Evolutionary conservation across 2,888 invertebrate species (phyloP).

Genomic region (Abscondita cerata): DNA sequence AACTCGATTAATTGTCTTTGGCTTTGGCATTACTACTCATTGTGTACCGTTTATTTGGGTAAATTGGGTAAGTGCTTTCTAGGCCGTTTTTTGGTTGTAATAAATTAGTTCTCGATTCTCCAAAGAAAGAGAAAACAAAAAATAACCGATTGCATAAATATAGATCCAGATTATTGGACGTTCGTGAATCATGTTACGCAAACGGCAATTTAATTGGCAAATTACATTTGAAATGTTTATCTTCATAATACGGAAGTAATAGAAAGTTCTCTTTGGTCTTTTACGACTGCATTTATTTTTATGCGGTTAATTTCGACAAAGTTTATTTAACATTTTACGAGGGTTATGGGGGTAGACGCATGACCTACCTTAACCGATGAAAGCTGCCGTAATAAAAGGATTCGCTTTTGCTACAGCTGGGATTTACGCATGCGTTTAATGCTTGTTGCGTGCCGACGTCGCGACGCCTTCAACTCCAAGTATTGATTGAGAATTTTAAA

Average conservation of each 20-base stretch:
- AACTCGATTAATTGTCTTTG: too few relatives aligned
- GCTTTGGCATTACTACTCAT: too few relatives aligned
- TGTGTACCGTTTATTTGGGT: too few relatives aligned
- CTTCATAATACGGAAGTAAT: constrained; percentile 14
- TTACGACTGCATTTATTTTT: constrained; percentile 35
- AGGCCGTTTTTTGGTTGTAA: too few relatives aligned
- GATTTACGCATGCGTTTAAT: constrained; percentile 43
- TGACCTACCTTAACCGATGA: constrained; percentile 45
- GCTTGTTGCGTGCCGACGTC: constrained; percentile 55
- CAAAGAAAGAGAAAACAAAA: too few relatives aligned
- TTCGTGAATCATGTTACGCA: constrained; percentile 8
- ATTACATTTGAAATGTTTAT: constrained; percentile 13
- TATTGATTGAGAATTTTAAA: constrained; percentile 49
- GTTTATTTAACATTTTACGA: constrained; percentile 36
- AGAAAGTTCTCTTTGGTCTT: constrained; percentile 15
- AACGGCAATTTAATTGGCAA: constrained; percentile 8
- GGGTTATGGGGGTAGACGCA: constrained; percentile 31
- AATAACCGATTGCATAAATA: too few relatives aligned
- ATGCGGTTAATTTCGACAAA: constrained; percentile 33
- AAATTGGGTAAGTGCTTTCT: too few relatives aligned
- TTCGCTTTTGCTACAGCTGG: constrained; percentile 48
- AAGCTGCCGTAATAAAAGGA: constrained; percentile 49
- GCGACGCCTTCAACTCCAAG: constrained; percentile 50
- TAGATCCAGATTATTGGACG: constrained; percentile 6
- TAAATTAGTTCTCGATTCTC: too few relatives aligned